Base-by-base conservation (phyloP, 2,888 invertebrate genomes). In the Lepas anatifera region DNA sequence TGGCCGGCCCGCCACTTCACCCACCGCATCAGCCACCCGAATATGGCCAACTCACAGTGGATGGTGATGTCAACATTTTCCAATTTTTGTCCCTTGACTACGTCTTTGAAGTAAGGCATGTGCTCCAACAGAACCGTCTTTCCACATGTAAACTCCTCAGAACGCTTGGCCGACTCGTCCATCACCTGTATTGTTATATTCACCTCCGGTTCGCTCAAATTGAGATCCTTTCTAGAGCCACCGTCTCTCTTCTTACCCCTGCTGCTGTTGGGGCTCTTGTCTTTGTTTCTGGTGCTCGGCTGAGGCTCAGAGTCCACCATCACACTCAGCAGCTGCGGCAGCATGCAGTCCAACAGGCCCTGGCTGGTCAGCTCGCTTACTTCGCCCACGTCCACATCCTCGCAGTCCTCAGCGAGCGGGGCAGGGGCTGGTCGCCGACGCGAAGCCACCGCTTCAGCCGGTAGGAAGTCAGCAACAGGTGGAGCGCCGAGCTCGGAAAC, bases 1-100 rank as follows among this genome's bases (percentile, higher is more conserved):
- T 84, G 78, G 94, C 93, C 81, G 76, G 73, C 6, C 76, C 75
- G 72, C 39, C 79, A 72, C 79, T 94, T 93, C n/a, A 95, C 91
- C 92, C 95, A 96, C 74, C 88, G 87, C 90, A 96, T 94, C 69
- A 97, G 82, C 95, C 95, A 96, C 76, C 95, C 95, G 80, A 97
- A 97, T 73, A 96, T 94, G 78, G 90, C 86, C 71, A 97, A 89
- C 81, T 97, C 96, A 78, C 96, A 97, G 78, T 96, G 96, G 0
- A 97, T 96, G 0, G 95, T 95, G 75, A 97, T 96, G 77, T 96
- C 95, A 87, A 95, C 93, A 77, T 95, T 95, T 77, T 90, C 89
- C 11, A 92, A 80, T 71, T 87, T 84, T 78, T 92, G 91, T 0
- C 87, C 82, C 79, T 75, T 73, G 71, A 77, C 48, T 13, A 93